Evolutionary conservation across 2,797 vertebrate species (phyloP).

Genomic region (Gymnodraco acuticeps): DNA sequence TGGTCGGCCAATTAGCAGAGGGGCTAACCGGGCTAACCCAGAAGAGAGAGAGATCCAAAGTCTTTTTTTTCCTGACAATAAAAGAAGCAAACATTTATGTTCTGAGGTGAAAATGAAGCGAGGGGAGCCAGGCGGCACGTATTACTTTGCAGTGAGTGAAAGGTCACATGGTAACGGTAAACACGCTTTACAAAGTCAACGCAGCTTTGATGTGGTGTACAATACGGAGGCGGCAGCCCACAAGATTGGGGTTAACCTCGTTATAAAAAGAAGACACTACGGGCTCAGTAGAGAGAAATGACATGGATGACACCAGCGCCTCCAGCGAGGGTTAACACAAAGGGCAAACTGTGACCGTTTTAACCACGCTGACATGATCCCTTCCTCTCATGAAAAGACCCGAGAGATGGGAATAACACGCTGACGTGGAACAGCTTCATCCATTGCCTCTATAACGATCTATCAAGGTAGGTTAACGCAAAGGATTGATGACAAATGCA

Average conservation of each 20-base stretch:
- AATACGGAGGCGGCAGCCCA: slow-evolving; percentile 41
- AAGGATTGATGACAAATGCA: slow-evolving; percentile 9
- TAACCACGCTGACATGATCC: background rate
- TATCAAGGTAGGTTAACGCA: slow-evolving; percentile 29
- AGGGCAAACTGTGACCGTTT: slow-evolving; percentile 39
- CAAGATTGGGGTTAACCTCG: slow-evolving; percentile 68
- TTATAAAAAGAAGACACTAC: slow-evolving; percentile 39
- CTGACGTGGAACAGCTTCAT: background rate
- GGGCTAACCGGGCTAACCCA: slow-evolving; percentile 12
- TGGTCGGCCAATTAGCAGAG: slow-evolving; percentile 65
- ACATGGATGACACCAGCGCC: slow-evolving; percentile 23
- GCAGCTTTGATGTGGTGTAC: slow-evolving; percentile 39
- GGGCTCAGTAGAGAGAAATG: slow-evolving; percentile 24
- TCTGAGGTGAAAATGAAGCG: slow-evolving; percentile 61
- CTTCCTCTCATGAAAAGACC: slow-evolving; percentile 28
- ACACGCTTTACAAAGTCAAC: slow-evolving; percentile 53
- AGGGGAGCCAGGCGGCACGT: slow-evolving; percentile 25
- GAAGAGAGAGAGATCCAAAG: background rate
- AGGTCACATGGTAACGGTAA: slow-evolving; percentile 61
- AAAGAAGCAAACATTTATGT: slow-evolving; percentile 34
- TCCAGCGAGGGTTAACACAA: slow-evolving; percentile 31
- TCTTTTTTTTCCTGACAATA: background rate
- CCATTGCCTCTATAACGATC: slow-evolving; percentile 15
- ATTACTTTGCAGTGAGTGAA: slow-evolving; percentile 32
- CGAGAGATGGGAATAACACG: slow-evolving; percentile 2